Conservation (phyloP, 2,888 invertebrate genomes). For the Monoplex corrugatus region DNA sequence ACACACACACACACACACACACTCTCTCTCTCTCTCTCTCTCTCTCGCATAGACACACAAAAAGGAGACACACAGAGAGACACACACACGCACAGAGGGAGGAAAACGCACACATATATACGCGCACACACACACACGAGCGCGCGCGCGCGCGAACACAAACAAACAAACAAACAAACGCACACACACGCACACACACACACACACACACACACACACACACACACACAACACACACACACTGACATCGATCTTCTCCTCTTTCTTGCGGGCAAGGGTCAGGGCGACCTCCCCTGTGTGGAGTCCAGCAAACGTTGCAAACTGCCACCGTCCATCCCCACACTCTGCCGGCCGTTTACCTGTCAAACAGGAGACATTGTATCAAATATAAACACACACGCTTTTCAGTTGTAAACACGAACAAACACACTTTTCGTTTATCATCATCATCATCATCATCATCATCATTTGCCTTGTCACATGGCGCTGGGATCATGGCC, state of each 20-base stretch:
- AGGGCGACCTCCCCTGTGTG: conserved; percentile 51
- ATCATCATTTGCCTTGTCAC: too few species aligned
- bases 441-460: too few species aligned
- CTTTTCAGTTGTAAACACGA: too few species aligned
- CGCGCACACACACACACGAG: too few species aligned
- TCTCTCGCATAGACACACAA: neutral
- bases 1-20: neutral
- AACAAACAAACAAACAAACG: too few species aligned
- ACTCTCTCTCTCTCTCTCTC: neutral
- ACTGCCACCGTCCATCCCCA: conserved; percentile 47
- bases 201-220: neutral
- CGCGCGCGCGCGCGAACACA: too few species aligned
- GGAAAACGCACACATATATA: neutral
- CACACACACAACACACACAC: neutral
- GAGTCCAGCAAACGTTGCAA: conserved; percentile 45
- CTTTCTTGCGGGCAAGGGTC: conserved; percentile 50
- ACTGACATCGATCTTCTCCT: neutral
- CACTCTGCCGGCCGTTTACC: conserved; percentile 58
- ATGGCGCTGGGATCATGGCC: too few species aligned
- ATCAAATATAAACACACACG: neutral
- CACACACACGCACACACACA: neutral
- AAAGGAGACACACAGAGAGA: neutral
- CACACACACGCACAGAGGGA: neutral
- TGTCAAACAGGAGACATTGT: conserved; percentile 38
- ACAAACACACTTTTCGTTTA: too few species aligned